A percentile compares a stretch with the other conserved stretches of the same genome.
Evolutionary conservation across 2,113 vertebrate species (phyloP).

Genomic region (Perca fluviatilis): DNA sequence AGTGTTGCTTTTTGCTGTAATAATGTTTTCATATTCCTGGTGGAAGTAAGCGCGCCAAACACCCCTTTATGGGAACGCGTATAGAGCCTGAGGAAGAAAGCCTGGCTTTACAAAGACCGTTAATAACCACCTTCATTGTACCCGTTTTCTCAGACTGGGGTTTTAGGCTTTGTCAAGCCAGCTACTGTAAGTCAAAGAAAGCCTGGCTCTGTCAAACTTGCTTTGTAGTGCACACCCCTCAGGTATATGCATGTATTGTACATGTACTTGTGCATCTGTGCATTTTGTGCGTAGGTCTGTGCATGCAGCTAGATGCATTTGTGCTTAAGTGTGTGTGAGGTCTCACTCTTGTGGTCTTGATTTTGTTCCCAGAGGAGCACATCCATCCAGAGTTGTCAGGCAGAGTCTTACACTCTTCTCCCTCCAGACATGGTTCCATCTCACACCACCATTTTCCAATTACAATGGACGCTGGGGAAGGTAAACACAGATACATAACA

Average conservation of each 20-base stretch:
- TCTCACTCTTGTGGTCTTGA: conserved; percentile 99
- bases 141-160: no score
- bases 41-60: no score
- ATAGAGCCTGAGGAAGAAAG: no score
- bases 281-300: neutral
- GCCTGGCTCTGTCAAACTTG: no score
- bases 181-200: no score
- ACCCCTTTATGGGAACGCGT: no score
- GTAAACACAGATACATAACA: conserved; percentile 25
- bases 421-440: conserved; percentile 98
- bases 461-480: conserved; percentile 92
- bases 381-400: conserved; percentile 99
- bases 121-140: no score
- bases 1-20: no score
- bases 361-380: conserved; percentile 98
- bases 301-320: neutral
- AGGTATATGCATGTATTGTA: conserved; percentile 7
- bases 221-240: neutral
- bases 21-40: no score
- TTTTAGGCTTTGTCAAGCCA: no score
- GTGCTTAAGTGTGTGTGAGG: neutral
- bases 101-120: no score
- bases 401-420: conserved; percentile 97
- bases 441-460: conserved; percentile 99
- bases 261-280: neutral